phyloP scores from a whole-genome alignment of 2,113 vertebrate genomes.

The Solenodon paradoxus region DNA sequence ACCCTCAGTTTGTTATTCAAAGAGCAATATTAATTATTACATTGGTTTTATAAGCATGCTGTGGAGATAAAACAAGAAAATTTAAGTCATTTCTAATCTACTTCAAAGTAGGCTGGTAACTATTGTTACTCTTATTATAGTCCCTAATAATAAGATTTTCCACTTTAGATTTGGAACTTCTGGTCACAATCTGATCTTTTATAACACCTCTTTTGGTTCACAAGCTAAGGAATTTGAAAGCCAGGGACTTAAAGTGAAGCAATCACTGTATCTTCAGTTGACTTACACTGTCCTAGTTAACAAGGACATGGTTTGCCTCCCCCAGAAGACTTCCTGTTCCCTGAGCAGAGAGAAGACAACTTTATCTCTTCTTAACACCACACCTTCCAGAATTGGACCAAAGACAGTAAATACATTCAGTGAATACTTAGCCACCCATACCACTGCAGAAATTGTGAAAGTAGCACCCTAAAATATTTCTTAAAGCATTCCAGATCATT shows the following conservation, averaged over 20 bases:
- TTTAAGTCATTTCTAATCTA: not conserved
- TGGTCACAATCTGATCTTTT: not conserved
- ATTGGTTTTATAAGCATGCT: not conserved
- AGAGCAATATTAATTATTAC: not conserved
- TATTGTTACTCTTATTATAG: not conserved
- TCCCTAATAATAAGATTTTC: not conserved
- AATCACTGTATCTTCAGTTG: not conserved
- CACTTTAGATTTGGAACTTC: not conserved
- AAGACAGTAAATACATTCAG: not conserved
- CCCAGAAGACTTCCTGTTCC: not conserved
- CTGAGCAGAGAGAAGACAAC: not conserved
- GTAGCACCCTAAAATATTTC: not conserved
- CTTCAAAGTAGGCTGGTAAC: not conserved
- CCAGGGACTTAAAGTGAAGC: not conserved
- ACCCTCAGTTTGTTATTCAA: not conserved
- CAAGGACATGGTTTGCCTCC: not conserved
- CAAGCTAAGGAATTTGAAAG: not conserved
- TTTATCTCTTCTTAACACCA: not conserved
- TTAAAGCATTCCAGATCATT: not conserved
- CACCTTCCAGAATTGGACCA: not conserved
- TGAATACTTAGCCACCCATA: not conserved
- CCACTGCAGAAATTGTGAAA: not conserved
- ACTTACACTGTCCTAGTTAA: not conserved
- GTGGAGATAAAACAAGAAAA: not conserved
- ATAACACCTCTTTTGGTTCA: not conserved